Conservation (phyloP, 2,888 invertebrate species). For the Acleris emargana region DNA sequence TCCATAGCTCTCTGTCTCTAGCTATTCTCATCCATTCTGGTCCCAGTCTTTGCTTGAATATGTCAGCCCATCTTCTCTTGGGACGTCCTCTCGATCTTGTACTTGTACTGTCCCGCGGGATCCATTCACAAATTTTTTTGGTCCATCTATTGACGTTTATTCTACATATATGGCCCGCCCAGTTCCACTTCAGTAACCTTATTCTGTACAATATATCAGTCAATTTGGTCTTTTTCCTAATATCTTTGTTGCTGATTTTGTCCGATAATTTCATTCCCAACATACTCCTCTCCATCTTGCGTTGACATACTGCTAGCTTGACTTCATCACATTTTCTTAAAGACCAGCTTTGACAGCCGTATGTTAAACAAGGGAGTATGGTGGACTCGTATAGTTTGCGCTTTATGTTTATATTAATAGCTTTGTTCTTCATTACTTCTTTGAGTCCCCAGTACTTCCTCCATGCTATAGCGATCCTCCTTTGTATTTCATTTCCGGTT, state of each 20-base stretch:
- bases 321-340: conserved; percentile 1
- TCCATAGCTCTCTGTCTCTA: no score
- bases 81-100: no score
- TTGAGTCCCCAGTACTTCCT: no score
- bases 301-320: conserved; percentile 1
- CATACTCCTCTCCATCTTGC: conserved; percentile 9
- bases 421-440: conserved; percentile 7
- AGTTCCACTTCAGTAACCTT: conserved; percentile 8
- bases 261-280: conserved; percentile 4
- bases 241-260: neutral
- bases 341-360: conserved; percentile 4
- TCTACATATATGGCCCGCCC: conserved; percentile 7
- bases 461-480: no score
- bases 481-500: no score
- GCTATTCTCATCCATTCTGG: no score
- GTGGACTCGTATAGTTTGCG: neutral
- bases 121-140: conserved; percentile 1
- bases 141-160: conserved; percentile 4
- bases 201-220: conserved; percentile 4
- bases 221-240: conserved; percentile 9
- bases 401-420: neutral
- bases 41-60: no score
- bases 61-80: no score
- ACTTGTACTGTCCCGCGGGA: no score
- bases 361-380: conserved; percentile 2